Conservation (phyloP, 2,797 vertebrate species). For the Myripristis jacobus region DNA sequence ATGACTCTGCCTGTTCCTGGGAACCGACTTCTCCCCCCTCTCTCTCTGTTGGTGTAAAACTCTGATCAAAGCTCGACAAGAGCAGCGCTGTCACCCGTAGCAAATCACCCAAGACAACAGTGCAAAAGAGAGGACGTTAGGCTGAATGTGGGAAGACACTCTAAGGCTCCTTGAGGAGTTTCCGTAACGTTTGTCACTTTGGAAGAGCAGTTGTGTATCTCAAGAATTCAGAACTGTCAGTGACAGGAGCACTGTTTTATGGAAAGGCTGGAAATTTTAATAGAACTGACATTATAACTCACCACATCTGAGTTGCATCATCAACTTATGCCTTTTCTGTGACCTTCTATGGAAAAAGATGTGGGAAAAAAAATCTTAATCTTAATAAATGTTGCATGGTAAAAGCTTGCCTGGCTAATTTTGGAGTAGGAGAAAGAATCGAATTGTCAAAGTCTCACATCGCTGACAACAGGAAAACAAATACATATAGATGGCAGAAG, state of each 20-base stretch:
- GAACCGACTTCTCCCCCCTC: slow-evolving; percentile 50
- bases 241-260: background rate
- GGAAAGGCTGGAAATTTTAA: no score
- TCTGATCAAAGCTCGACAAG: slow-evolving; percentile 73
- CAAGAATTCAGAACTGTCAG: background rate
- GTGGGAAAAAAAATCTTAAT: no score
- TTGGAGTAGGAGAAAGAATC: no score
- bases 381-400: no score
- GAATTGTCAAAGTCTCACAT: background rate
- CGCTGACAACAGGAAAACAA: slow-evolving; percentile 18
- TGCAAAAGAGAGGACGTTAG: slow-evolving; percentile 45
- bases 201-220: background rate
- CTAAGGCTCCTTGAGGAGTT: slow-evolving; percentile 24
- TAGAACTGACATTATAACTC: no score
- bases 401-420: background rate
- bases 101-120: slow-evolving; percentile 60
- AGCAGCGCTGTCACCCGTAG: slow-evolving; percentile 63
- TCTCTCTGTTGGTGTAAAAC: slow-evolving; percentile 52
- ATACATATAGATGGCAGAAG: slow-evolving; percentile 34
- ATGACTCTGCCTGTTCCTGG: slow-evolving; percentile 49
- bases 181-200: slow-evolving; percentile 7
- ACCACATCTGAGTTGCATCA: no score
- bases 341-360: background rate
- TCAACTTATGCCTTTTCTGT: background rate
- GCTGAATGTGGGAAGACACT: slow-evolving; percentile 33